These are phyloP conservation scores for Lycaon pictus DNA, from an alignment of 2,113 vertebrate species.

Conservation along the genomic window DNA sequence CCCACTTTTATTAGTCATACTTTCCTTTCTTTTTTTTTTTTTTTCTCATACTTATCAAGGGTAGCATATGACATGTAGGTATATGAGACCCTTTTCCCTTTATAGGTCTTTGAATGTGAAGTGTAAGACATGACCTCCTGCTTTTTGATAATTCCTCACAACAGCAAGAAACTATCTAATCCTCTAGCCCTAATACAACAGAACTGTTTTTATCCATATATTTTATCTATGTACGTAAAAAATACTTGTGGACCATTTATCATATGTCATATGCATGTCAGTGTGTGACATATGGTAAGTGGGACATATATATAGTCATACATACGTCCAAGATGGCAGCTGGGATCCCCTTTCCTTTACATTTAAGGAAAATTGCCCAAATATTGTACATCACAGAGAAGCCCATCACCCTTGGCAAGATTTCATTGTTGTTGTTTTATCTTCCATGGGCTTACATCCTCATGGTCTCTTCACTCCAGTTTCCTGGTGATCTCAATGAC, in stretches of 20 bases:
- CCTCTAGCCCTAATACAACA: neutral
- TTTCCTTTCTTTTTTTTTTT: neutral
- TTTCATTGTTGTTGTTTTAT: neutral
- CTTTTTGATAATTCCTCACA: neutral
- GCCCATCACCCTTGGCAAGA: neutral
- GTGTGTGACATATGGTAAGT: neutral
- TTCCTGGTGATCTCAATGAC: neutral
- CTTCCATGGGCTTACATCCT: neutral
- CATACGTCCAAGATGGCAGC: neutral
- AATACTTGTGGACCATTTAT: neutral
- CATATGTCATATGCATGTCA: neutral
- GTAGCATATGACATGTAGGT: neutral
- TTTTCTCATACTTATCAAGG: neutral
- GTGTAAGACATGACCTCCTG: neutral
- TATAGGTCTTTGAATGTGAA: neutral
- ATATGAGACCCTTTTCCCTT: neutral
- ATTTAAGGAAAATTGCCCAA: neutral
- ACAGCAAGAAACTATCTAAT: neutral
- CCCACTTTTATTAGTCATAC: neutral
- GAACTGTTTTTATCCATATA: neutral
- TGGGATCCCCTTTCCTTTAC: neutral
- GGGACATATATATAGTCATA: neutral
- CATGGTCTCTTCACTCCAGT: neutral
- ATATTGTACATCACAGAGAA: neutral
- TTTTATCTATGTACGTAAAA: neutral